phyloP scores from a whole-genome alignment of 2,888 invertebrate species.

The Agrochola litura region DNA sequence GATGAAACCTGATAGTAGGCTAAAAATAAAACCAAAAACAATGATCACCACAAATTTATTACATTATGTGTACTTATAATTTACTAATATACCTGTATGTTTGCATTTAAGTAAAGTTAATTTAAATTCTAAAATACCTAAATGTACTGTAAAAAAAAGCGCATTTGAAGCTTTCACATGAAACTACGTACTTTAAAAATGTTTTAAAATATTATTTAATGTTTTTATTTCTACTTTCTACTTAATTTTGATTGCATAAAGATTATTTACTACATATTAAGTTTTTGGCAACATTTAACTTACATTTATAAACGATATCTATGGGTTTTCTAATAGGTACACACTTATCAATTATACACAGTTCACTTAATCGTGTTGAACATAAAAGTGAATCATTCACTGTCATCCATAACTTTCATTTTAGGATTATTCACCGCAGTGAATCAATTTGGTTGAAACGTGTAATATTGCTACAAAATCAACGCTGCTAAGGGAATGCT shows the following conservation, averaged over 20 bases:
- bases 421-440: background rate
- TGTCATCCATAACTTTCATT: background rate
- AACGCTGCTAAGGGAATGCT: background rate
- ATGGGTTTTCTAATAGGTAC: background rate
- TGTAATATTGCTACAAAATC: background rate
- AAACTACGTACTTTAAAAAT: background rate
- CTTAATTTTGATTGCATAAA: conserved; percentile 6
- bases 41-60: conserved; percentile 45
- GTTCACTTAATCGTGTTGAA: background rate
- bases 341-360: background rate
- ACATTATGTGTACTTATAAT: conserved; percentile 19
- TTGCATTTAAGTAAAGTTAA: conserved; percentile 1
- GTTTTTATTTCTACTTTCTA: conserved; percentile 16
- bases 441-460: conserved; percentile 5
- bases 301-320: background rate
- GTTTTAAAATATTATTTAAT: background rate
- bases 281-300: conserved; percentile 26
- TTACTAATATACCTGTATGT: conserved; percentile 33
- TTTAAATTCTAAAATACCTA: background rate
- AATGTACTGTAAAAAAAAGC: conserved; percentile 14
- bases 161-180: conserved; percentile 3
- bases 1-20: background rate
- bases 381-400: background rate
- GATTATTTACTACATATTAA: conserved; percentile 28
- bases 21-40: conserved; percentile 35